phyloP scores from a whole-genome alignment of 2,113 vertebrate species.

The Garra rufa region DNA sequence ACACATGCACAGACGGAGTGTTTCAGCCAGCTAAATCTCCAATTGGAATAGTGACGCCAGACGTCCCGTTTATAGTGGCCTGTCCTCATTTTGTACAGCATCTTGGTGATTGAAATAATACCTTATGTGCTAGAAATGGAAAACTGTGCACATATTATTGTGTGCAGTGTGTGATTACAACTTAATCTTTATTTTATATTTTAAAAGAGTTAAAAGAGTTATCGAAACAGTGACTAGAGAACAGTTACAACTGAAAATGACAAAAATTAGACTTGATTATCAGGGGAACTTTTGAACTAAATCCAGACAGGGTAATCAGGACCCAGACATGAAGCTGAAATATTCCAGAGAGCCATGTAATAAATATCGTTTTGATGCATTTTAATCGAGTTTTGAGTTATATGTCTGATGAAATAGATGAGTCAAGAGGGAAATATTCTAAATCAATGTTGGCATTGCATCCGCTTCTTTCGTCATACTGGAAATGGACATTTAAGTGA shows the following conservation, averaged over 20 bases:
- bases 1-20: slow-evolving; percentile 4
- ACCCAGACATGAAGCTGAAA: slow-evolving; percentile 5
- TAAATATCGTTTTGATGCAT: not conserved
- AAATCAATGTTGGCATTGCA: not conserved
- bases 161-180: not conserved
- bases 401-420: slow-evolving; percentile 17
- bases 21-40: not conserved
- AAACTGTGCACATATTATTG: not conserved
- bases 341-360: slow-evolving; percentile 7
- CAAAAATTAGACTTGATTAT: not conserved
- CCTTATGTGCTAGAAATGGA: not conserved
- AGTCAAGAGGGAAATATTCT: slow-evolving; percentile 5
- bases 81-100: not conserved
- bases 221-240: not conserved
- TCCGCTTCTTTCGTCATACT: not conserved
- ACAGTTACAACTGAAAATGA: not conserved
- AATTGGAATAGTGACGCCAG: not conserved
- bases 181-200: not conserved
- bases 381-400: slow-evolving; percentile 4
- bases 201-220: not conserved
- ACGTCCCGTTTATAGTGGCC: not conserved
- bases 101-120: not conserved
- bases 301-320: not conserved
- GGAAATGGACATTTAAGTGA: not conserved
- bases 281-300: not conserved